Percentiles rank a stretch among this genome's conserved stretches.
phyloP scores from a whole-genome alignment of 2,888 invertebrate species.

The Scaptomyza parva region DNA sequence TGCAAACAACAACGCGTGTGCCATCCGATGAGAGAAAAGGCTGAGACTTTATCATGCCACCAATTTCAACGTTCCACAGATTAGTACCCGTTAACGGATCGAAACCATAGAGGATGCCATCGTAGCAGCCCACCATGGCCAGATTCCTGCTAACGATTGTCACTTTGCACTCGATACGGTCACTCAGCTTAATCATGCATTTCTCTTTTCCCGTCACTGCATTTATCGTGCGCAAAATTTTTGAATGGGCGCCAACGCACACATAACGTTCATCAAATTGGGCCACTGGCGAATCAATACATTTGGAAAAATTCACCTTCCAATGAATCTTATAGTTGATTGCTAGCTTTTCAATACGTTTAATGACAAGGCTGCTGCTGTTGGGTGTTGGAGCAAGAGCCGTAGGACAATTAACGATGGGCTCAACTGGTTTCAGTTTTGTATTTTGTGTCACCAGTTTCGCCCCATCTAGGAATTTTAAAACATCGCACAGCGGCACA shows the following conservation, averaged over 20 bases:
- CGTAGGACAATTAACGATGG: neutral
- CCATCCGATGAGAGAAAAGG: slow-evolving; percentile 87
- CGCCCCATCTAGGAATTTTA: slow-evolving; percentile 56
- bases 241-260: slow-evolving; percentile 91
- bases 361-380: slow-evolving; percentile 50
- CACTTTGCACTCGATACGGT: slow-evolving; percentile 90
- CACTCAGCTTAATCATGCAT: slow-evolving; percentile 86
- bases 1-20: slow-evolving; percentile 86
- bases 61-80: slow-evolving; percentile 87
- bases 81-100: slow-evolving; percentile 85
- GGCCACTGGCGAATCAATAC: slow-evolving; percentile 92
- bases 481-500: slow-evolving; percentile 54
- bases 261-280: slow-evolving; percentile 84
- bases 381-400: neutral
- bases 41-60: slow-evolving; percentile 83
- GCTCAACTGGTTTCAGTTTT: slow-evolving; percentile 59
- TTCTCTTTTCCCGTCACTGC: slow-evolving; percentile 86
- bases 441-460: slow-evolving; percentile 59
- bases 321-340: slow-evolving; percentile 62
- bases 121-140: slow-evolving; percentile 91
- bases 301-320: slow-evolving; percentile 86
- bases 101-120: slow-evolving; percentile 90
- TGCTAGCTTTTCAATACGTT: slow-evolving; percentile 42
- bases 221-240: slow-evolving; percentile 88
- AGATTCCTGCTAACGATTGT: slow-evolving; percentile 83